Conservation (phyloP, 2,113 vertebrate species). For the Setophaga kirtlandii region DNA sequence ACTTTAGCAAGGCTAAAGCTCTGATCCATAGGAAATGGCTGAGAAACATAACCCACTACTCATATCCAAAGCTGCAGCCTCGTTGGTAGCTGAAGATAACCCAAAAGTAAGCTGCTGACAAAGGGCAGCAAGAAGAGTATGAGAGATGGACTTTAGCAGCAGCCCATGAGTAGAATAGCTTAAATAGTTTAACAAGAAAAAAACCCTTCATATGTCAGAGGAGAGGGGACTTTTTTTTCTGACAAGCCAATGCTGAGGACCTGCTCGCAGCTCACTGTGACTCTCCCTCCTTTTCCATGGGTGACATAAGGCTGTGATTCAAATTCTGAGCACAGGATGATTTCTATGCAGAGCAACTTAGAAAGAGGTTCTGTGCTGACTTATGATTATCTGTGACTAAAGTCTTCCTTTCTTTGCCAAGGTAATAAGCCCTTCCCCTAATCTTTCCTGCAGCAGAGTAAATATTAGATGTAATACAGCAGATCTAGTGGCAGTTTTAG, state of each 20-base stretch:
- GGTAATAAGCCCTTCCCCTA: not conserved
- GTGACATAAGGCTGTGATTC: not conserved
- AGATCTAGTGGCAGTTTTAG: not conserved
- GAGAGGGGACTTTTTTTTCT: not conserved
- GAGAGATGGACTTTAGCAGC: not conserved
- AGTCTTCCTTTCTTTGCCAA: not conserved
- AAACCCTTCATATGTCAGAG: not conserved
- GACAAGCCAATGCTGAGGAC: not conserved
- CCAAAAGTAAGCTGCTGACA: not conserved
- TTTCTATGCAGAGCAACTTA: not conserved
- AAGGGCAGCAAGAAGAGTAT: not conserved
- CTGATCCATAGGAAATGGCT: not conserved
- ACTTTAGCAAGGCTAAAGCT: not conserved
- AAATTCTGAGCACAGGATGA: not conserved
- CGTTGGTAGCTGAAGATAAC: not conserved
- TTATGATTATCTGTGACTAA: not conserved
- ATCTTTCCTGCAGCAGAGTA: not conserved
- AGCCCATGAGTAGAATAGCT: not conserved
- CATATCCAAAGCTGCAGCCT: not conserved
- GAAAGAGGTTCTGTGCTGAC: not conserved
- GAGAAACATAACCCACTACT: not conserved
- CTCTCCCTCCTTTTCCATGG: not conserved
- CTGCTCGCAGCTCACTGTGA: not conserved
- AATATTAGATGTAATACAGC: slow-evolving; percentile 29
- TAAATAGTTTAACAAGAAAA: not conserved